Evolutionary conservation across 2,888 invertebrate species (phyloP).

Genomic region (Drosophila paranaensis): DNA sequence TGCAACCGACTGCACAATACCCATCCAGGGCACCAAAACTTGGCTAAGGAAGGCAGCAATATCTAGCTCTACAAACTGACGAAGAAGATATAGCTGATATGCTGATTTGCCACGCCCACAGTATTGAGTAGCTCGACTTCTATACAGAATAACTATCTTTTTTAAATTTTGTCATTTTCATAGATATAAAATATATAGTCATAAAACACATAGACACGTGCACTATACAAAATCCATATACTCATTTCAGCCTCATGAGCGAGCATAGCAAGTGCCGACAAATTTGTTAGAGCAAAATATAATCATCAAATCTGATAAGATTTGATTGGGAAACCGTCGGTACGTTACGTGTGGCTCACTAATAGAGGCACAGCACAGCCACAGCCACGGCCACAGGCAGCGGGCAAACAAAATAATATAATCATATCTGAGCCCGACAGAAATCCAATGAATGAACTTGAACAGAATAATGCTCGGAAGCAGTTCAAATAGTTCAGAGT

Average conservation of each 20-base stretch:
- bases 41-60: background rate
- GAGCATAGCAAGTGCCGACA: background rate
- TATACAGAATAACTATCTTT: no score
- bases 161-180: no score
- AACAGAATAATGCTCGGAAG: background rate
- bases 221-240: background rate
- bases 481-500: background rate
- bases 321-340: background rate
- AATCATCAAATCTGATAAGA: slow-evolving; percentile 9
- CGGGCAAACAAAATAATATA: background rate
- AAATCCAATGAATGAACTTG: background rate
- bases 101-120: background rate
- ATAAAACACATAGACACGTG: no score
- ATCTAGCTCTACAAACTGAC: background rate
- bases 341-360: background rate
- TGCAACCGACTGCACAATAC: slow-evolving; percentile 1
- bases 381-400: background rate
- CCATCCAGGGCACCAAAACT: no score
- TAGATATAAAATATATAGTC: no score
- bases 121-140: background rate
- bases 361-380: background rate
- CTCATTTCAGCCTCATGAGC: background rate
- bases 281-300: slow-evolving; percentile 3
- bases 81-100: background rate
- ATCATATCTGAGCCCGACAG: background rate